Percentiles rank a stretch among this genome's conserved stretches.
Conservation (phyloP, 2,113 vertebrate genomes). For the Chloroceryle aenea region DNA sequence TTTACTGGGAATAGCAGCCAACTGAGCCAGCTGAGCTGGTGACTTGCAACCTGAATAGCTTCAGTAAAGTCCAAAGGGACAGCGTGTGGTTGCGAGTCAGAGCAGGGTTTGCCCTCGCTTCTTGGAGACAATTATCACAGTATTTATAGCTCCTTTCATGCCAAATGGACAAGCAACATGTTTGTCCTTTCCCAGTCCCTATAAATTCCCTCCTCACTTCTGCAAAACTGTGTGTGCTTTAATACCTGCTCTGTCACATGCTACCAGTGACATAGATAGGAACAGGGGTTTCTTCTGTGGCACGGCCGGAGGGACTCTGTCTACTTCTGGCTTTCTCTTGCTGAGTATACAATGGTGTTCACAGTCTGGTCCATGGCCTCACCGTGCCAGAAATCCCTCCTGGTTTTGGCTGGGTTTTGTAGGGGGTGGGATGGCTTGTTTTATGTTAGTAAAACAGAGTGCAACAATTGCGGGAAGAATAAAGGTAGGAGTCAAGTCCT, state of each 20-base stretch:
- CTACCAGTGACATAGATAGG: fast-evolving
- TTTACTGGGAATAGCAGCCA: not conserved
- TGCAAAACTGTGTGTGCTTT: not conserved
- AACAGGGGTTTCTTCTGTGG: not conserved
- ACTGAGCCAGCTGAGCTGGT: not conserved
- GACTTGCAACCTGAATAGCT: not conserved
- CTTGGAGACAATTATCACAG: not conserved
- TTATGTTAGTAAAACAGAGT: not conserved
- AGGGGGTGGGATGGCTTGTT: not conserved
- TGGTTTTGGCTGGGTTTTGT: not conserved
- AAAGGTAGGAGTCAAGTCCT: not conserved
- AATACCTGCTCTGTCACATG: not conserved
- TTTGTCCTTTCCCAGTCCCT: not conserved
- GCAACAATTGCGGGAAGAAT: not conserved
- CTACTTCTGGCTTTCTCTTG: not conserved
- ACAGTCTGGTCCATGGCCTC: not conserved
- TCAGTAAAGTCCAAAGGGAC: conserved; percentile 44
- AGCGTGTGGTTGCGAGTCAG: not conserved
- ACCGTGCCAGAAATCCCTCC: not conserved
- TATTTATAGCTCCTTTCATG: conserved; percentile 25
- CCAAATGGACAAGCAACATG: not conserved
- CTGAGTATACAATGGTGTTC: not conserved
- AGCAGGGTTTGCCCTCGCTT: conserved; percentile 33
- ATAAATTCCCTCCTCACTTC: not conserved
- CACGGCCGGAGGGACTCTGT: not conserved